phyloP scores from a whole-genome alignment of 2,797 vertebrate species.

The Pseudocheirus occidentalis region DNA sequence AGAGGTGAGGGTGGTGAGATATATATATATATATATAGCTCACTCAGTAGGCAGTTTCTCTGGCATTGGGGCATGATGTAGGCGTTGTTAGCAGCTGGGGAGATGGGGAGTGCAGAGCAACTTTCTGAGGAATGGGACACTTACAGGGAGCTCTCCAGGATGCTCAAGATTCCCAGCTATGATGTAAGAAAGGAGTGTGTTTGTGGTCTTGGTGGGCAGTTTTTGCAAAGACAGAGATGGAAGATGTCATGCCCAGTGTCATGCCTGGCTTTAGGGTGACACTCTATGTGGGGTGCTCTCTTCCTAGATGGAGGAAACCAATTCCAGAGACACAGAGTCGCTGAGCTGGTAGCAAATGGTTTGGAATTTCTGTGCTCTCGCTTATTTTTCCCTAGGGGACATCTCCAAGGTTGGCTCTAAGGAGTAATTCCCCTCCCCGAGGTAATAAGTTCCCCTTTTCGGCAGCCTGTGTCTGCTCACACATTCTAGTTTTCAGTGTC shows the following conservation, averaged over 20 bases:
- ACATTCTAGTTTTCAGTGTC: slow-evolving; percentile 70
- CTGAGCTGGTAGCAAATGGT: slow-evolving; percentile 66
- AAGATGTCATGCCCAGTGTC: not conserved
- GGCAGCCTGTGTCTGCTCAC: slow-evolving; percentile 46
- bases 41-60: not conserved
- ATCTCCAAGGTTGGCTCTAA: slow-evolving; percentile 72
- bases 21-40: too few relatives aligned
- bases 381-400: slow-evolving; percentile 70
- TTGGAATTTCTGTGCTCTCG: slow-evolving; percentile 68
- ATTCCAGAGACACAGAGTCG: not conserved
- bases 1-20: not conserved
- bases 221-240: not conserved
- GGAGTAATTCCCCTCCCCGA: slow-evolving; percentile 64
- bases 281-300: not conserved
- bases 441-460: slow-evolving; percentile 66
- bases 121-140: not conserved
- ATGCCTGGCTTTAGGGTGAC: not conserved
- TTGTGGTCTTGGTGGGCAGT: not conserved
- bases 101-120: not conserved
- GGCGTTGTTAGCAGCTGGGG: not conserved
- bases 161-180: not conserved
- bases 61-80: not conserved
- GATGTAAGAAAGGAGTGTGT: not conserved
- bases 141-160: not conserved
- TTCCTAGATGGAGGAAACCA: slow-evolving; percentile 24